phyloP scores from a whole-genome alignment of 2,113 vertebrate species.

The zebrafish (Danio rerio) region DNA sequence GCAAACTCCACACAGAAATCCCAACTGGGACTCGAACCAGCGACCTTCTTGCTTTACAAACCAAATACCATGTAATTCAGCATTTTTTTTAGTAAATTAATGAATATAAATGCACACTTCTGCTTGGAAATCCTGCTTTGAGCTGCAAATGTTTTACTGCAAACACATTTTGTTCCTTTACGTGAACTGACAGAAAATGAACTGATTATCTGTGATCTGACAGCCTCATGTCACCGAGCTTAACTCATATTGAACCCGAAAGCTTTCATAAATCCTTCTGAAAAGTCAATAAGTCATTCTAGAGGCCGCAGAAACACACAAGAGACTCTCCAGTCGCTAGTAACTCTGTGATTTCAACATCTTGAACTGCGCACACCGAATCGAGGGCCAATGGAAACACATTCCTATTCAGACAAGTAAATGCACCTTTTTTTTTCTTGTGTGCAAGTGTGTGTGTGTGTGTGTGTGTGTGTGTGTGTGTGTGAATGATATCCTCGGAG shows the following conservation, averaged over 20 bases:
- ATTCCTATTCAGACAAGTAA: slow-evolving; percentile 14
- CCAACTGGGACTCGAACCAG: no score
- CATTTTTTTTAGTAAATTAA: no score
- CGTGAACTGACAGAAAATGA: not conserved
- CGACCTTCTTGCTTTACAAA: no score
- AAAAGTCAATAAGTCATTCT: not conserved
- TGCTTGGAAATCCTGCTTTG: not conserved
- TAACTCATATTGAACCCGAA: not conserved
- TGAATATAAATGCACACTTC: not conserved
- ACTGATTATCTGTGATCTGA: not conserved
- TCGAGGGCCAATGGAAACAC: not conserved
- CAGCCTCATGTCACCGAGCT: not conserved
- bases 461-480: slow-evolving; percentile 23
- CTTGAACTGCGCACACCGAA: not conserved
- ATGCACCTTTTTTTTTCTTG: not conserved
- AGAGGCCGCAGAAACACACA: not conserved
- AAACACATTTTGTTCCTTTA: not conserved
- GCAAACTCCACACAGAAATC: no score
- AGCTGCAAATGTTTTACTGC: not conserved
- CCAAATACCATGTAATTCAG: no score
- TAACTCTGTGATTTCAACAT: not conserved
- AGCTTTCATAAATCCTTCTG: not conserved
- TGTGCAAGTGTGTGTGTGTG: not conserved
- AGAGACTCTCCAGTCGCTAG: not conserved
- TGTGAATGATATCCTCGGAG: slow-evolving; percentile 13